Conservation (phyloP, 2,797 vertebrate genomes). For the Clangula hyemalis region DNA sequence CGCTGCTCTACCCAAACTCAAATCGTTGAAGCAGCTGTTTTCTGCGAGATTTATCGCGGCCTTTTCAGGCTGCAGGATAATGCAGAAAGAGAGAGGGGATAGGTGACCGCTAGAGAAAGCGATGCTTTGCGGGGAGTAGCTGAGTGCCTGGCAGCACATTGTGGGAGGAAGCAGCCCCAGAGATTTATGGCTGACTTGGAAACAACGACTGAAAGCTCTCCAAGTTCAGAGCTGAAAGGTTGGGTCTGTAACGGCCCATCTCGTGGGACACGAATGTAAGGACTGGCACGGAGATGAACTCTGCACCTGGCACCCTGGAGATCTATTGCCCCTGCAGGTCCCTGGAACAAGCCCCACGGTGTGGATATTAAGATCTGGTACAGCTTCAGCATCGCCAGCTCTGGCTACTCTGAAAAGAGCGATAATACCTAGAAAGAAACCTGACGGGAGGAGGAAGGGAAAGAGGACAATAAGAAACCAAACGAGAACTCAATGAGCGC, state of each 20-base stretch:
- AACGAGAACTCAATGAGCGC: not conserved
- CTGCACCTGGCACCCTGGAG: conserved; percentile 33
- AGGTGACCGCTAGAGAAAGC: not conserved
- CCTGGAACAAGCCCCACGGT: not conserved
- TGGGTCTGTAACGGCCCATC: not conserved
- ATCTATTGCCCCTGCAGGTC: not conserved
- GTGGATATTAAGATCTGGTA: not conserved
- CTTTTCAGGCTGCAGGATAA: not conserved
- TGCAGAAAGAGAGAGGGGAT: not conserved
- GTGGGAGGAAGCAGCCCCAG: not conserved
- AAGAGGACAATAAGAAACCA: not conserved
- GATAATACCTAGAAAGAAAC: not conserved
- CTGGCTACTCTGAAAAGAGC: not conserved
- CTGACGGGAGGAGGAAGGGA: not conserved
- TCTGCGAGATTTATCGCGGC: not conserved
- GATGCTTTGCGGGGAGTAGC: not conserved
- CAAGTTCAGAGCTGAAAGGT: conserved; percentile 26
- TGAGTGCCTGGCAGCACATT: not conserved
- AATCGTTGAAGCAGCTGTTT: not conserved
- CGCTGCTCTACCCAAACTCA: not conserved
- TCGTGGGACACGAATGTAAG: not conserved
- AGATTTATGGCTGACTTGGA: conserved; percentile 53
- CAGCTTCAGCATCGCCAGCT: not conserved
- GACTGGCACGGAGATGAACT: not conserved
- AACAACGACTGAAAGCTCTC: conserved; percentile 19